Evolutionary conservation across 2,113 vertebrate genomes (phyloP).

Genomic region (Theristicus caerulescens): DNA sequence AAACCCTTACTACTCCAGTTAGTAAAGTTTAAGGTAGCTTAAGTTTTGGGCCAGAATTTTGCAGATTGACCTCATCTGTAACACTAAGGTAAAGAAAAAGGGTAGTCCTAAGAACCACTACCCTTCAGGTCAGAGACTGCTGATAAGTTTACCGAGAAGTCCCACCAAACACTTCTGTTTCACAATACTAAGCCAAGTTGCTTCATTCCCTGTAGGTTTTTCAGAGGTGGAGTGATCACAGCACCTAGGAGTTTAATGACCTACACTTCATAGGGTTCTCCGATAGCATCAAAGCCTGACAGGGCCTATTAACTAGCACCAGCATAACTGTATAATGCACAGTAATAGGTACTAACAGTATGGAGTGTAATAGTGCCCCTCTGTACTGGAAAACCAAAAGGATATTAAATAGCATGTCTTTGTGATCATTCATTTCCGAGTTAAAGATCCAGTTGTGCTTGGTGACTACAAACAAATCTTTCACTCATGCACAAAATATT

Average conservation of each 20-base stretch:
- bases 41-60: background rate
- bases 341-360: background rate
- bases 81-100: background rate
- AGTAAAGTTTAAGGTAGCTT: background rate
- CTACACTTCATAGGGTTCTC: background rate
- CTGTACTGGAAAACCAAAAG: background rate
- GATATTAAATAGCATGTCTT: background rate
- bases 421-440: background rate
- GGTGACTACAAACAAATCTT: background rate
- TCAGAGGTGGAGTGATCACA: background rate
- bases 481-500: background rate
- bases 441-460: background rate
- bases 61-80: background rate
- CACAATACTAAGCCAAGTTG: background rate
- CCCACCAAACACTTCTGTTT: background rate
- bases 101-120: rapidly evolving
- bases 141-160: background rate
- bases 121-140: background rate
- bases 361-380: too few relatives aligned
- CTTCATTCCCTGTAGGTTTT: background rate
- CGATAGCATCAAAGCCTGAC: background rate
- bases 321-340: background rate
- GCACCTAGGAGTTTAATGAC: background rate
- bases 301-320: background rate
- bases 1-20: background rate